Base-by-base conservation (phyloP, 2,888 invertebrate genomes). In the Erebia epiphron region DNA sequence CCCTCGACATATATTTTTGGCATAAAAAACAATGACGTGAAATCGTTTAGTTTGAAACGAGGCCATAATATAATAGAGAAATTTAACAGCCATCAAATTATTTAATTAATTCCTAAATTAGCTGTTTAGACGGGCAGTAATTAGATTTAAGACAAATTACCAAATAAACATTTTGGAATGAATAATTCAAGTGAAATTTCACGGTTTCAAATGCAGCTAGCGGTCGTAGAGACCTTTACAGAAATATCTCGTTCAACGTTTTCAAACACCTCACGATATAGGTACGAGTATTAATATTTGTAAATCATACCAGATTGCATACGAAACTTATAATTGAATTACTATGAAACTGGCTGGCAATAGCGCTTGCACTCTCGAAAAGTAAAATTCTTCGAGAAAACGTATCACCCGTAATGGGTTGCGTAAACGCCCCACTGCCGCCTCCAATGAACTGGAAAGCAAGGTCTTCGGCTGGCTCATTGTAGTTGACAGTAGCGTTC, bases 1-100 rank as follows among this genome's bases (percentile, higher is more conserved):
- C 92, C 92, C 92, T 92, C 92, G 92, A 93, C 92, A 93, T 83
- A 92, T 92, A 92, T 92, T 92, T 90, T 85, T 76, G 83, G 80
- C 83, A 82, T 86, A 86, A 89, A 90, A 89, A 91, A 91, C 90
- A 92, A 91, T 88, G 83, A 89, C 91, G 92, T 91, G 92, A 92
- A 92, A 93, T 91, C 91, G 88, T 80, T 83, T 79, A 80, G 89
- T 86, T 83, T 80, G 82, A 86, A 84, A 84, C 91, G 89, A 92
- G 92, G 92, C 75, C 84, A 82, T 76, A 79, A 83, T 82, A 35
- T 63, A 52, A 80, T 79, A 82, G 86, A 85, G 82, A 86, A 87
- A 86, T 88, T 88, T 86, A 86, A 84, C 62, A 84, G 87, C 80
- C 80, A 62, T 63, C 56, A 67, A 70, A 67, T 58, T 62, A 49